Evolutionary conservation across 2,113 vertebrate genomes (phyloP).

Genomic region (Actinemys pallida): DNA sequence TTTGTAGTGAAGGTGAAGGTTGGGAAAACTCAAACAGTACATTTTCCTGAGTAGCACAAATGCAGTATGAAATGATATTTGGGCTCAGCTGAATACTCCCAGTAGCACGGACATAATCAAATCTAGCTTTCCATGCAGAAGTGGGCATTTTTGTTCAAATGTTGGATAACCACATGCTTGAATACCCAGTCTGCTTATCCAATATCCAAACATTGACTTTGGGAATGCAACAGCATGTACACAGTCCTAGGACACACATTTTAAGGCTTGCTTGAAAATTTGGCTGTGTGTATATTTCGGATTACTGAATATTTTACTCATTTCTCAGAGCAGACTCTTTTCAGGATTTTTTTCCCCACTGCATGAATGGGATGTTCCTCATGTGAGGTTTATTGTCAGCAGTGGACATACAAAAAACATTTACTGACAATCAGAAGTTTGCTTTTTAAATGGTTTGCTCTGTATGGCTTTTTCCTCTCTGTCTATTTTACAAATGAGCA

Average conservation of each 20-base stretch:
- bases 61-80: background rate
- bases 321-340: background rate
- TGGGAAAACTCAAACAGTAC: background rate
- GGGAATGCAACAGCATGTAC: background rate
- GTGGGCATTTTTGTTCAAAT: background rate
- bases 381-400: background rate
- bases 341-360: background rate
- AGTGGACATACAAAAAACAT: background rate
- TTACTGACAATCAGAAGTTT: background rate
- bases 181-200: background rate
- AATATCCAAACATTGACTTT: constrained; percentile 17
- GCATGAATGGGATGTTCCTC: background rate
- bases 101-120: background rate
- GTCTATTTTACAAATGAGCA: background rate
- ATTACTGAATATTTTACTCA: background rate
- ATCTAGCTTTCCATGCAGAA: background rate
- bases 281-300: background rate
- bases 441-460: background rate
- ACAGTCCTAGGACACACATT: background rate
- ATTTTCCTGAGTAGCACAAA: background rate
- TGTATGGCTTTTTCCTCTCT: fast-evolving
- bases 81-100: background rate
- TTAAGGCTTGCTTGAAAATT: background rate
- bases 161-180: background rate
- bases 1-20: background rate